These are phyloP conservation scores for Heterotis niloticus DNA, from an alignment of 2,113 vertebrate genomes.

Conservation along the genomic window DNA sequence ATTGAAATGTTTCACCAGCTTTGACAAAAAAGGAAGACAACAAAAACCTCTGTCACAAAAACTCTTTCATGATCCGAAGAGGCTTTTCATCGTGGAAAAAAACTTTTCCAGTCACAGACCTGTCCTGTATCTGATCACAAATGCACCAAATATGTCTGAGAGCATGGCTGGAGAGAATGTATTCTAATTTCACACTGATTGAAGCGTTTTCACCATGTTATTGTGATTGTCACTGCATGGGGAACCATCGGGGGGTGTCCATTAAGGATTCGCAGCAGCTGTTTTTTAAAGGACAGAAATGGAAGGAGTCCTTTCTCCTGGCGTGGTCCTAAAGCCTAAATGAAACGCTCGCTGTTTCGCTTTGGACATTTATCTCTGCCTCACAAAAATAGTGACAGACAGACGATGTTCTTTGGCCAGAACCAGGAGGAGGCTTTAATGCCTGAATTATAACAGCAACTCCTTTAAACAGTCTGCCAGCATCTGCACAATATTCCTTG, in stretches of 20 bases:
- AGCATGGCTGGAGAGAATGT: neutral
- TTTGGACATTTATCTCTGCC: neutral
- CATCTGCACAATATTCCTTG: neutral
- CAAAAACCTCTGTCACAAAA: neutral
- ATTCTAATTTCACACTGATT: neutral
- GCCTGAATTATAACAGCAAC: neutral
- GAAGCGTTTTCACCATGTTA: neutral
- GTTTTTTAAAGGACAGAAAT: neutral
- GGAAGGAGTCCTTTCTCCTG: neutral
- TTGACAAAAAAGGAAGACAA: neutral
- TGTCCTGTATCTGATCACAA: neutral
- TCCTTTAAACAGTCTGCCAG: neutral
- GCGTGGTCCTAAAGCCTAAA: constrained; percentile 12
- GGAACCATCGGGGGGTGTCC: neutral
- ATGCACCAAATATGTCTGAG: neutral
- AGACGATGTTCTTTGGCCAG: neutral
- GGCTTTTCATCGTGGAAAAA: neutral
- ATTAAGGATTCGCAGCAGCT: neutral
- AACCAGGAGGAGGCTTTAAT: neutral
- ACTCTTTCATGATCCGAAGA: neutral
- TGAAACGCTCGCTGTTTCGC: neutral
- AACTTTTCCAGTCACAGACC: neutral
- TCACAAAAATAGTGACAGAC: neutral
- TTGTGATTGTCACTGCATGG: neutral
- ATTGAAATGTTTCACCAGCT: neutral